Percentiles rank a stretch among this genome's conserved stretches.
These are phyloP conservation scores for Poeciliopsis infans DNA, from an alignment of 2,797 vertebrate species.

Conservation along the genomic window DNA sequence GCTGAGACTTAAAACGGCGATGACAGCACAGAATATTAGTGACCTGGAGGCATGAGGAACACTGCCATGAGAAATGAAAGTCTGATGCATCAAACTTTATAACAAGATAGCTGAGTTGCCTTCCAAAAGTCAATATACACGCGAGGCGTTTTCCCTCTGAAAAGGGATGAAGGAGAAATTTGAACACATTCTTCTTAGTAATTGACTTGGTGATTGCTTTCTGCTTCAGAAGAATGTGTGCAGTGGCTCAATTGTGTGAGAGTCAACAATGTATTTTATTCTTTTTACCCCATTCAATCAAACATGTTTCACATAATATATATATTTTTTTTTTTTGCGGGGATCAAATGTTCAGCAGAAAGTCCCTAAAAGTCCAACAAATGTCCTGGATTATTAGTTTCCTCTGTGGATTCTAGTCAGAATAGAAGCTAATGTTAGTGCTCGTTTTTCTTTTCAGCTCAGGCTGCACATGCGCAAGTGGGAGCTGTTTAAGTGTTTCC, in stretches of 20 bases:
- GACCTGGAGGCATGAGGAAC: neutral
- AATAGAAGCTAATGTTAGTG: neutral
- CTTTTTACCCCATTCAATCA: neutral
- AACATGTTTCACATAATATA: neutral
- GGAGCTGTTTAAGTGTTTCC: constrained; percentile 57
- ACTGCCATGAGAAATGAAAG: neutral
- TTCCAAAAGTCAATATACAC: too few species aligned
- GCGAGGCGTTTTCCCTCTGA: too few species aligned
- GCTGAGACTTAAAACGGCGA: neutral
- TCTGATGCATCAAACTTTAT: neutral
- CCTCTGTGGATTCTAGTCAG: neutral
- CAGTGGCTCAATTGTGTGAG: too few species aligned
- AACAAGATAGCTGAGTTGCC: neutral
- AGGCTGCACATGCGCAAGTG: neutral
- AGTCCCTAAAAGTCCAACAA: neutral
- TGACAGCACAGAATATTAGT: neutral
- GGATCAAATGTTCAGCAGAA: neutral
- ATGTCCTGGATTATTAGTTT: neutral
- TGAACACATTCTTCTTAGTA: neutral
- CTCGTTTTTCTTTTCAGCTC: neutral
- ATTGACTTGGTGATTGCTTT: neutral
- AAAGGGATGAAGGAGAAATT: too few species aligned
- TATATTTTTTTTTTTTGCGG: neutral
- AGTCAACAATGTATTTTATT: neutral
- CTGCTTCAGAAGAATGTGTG: neutral